Percentiles rank a stretch among this genome's conserved stretches.
Conservation (phyloP, 2,113 vertebrate genomes). For the Aleadryas rufinucha region DNA sequence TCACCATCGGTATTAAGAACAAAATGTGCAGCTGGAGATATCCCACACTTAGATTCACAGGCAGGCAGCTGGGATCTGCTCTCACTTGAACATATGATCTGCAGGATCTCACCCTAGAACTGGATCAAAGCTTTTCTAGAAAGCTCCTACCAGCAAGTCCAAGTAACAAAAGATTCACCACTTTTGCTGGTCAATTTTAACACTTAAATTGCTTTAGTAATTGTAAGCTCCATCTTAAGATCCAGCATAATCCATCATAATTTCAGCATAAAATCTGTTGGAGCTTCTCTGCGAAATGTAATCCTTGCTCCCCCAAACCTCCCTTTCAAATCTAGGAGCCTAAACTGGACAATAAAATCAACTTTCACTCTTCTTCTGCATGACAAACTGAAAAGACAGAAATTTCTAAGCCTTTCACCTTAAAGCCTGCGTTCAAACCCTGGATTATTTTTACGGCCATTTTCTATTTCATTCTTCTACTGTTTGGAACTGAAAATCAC, state of each 20-base stretch:
- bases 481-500: not conserved
- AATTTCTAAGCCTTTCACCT: not conserved
- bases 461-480: not conserved
- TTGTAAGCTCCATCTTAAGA: not conserved
- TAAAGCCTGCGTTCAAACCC: not conserved
- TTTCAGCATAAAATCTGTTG: not conserved
- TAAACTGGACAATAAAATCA: not conserved
- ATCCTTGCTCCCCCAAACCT: not conserved
- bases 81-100: not conserved
- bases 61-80: not conserved
- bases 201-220: accelerated
- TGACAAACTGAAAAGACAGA: not conserved
- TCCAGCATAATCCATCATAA: not conserved
- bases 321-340: not conserved
- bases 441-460: not conserved
- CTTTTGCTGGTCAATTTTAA: not conserved
- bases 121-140: not conserved
- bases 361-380: not conserved
- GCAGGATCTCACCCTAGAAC: not conserved
- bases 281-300: not conserved
- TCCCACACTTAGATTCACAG: accelerated
- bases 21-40: not conserved
- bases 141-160: not conserved
- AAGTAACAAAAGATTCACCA: not conserved
- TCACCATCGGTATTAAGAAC: not conserved